Conservation (phyloP, 37 sponge, comb jelly and placozoan species). For the Dysidea cf. avara region DNA sequence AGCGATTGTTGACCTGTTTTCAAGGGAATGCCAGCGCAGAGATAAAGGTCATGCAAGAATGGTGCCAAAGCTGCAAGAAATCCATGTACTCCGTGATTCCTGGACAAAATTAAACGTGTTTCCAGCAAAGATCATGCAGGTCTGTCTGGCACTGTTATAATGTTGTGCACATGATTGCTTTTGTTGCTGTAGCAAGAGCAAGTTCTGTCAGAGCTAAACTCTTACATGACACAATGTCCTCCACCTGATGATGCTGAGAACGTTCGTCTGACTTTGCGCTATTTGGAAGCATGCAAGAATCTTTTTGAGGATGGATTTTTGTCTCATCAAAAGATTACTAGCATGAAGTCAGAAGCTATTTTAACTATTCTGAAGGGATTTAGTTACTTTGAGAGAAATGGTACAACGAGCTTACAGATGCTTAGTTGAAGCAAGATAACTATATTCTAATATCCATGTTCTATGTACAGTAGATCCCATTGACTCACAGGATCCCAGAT, state of each 20-base stretch:
- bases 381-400: constrained; percentile 1
- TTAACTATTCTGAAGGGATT: constrained; percentile 23
- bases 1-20: constrained; percentile 17
- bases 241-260: constrained; percentile 1
- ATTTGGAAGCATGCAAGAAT: constrained; percentile 29
- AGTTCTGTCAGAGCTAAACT: constrained; percentile 29
- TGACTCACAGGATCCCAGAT: no score
- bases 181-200: constrained; percentile 20
- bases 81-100: constrained; percentile 16
- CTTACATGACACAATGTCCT: neutral
- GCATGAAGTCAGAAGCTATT: neutral
- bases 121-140: constrained; percentile 52
- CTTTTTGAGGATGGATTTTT: constrained; percentile 36
- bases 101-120: constrained; percentile 40
- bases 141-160: neutral
- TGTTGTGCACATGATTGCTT: neutral
- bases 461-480: neutral
- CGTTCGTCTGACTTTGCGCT: neutral
- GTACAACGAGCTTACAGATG: no score
- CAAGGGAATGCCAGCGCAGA: constrained; percentile 2
- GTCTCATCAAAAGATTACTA: constrained; percentile 1
- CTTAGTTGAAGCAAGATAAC: no score
- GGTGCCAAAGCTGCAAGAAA: constrained; percentile 16
- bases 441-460: no score
- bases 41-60: neutral